phyloP scores from a whole-genome alignment of 1,140 invertebrate genomes.

The Diachasma alloeum region DNA sequence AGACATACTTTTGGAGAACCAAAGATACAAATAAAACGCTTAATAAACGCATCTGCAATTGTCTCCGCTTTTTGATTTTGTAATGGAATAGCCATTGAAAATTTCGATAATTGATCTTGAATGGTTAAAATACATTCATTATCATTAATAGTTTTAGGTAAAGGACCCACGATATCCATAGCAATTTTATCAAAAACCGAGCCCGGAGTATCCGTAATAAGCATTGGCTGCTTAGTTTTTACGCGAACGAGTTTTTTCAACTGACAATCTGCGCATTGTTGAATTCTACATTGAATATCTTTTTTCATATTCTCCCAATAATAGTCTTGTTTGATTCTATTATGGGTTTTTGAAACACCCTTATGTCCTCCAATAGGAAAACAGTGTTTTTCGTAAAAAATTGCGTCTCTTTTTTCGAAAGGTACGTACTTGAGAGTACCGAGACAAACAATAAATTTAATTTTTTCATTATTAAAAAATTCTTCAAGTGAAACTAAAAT shows the following conservation, averaged over 20 bases:
- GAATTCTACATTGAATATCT: background rate
- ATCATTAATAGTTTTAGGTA: conserved; percentile 16
- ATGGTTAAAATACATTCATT: conserved; percentile 44
- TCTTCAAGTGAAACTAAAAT: background rate
- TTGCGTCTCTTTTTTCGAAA: background rate
- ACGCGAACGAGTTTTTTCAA: background rate
- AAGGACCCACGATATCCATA: background rate
- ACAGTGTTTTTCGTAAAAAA: background rate
- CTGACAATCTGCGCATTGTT: background rate
- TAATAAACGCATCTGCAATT: conserved; percentile 39
- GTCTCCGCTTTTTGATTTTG: conserved; percentile 29
- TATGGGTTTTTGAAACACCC: conserved; percentile 2
- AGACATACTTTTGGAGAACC: too few relatives aligned
- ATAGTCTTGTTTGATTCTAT: background rate
- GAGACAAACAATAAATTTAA: conserved; percentile 12
- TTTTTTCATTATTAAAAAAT: background rate
- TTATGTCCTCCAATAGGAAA: background rate
- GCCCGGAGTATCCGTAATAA: background rate
- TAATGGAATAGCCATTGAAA: conserved; percentile 30
- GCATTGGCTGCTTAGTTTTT: background rate
- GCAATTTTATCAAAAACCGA: background rate
- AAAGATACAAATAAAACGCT: conserved; percentile 40
- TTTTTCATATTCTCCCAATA: background rate
- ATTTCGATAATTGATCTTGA: conserved; percentile 47
- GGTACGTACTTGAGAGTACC: background rate